These are phyloP conservation scores for Diaprepes abbreviatus DNA, from an alignment of 2,888 invertebrate species.

Conservation along the genomic window DNA sequence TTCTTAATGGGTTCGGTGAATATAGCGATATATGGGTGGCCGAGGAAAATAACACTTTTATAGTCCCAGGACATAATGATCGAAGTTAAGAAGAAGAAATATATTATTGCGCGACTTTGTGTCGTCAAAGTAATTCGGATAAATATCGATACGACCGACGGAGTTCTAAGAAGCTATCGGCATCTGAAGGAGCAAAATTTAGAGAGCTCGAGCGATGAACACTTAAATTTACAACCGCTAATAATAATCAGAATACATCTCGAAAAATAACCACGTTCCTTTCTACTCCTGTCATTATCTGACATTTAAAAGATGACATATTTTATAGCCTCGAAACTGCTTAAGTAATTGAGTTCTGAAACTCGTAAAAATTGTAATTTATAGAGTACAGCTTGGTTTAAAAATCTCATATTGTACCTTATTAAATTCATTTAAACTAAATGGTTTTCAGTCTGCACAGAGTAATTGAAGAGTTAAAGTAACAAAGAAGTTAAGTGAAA, in stretches of 20 bases:
- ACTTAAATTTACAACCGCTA: slow-evolving; percentile 48
- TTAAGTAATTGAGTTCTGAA: slow-evolving; percentile 32
- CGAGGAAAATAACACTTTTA: slow-evolving; percentile 50
- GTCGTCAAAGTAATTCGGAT: slow-evolving; percentile 50
- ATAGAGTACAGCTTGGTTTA: background rate
- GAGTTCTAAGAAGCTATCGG: slow-evolving; percentile 51
- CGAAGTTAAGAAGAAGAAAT: slow-evolving; percentile 47
- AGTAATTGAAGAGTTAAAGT: no score
- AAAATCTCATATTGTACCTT: slow-evolving; percentile 1
- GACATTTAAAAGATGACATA: slow-evolving; percentile 48
- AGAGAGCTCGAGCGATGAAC: slow-evolving; percentile 39
- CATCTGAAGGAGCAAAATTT: slow-evolving; percentile 32
- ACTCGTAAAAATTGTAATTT: slow-evolving; percentile 35
- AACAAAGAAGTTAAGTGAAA: no score
- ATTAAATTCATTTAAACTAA: slow-evolving; percentile 1
- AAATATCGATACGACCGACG: slow-evolving; percentile 52
- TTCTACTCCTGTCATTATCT: slow-evolving; percentile 43
- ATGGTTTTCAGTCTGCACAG: background rate
- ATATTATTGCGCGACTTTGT: slow-evolving; percentile 50
- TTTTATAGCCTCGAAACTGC: slow-evolving; percentile 41
- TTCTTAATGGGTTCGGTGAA: slow-evolving; percentile 50
- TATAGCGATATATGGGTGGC: slow-evolving; percentile 50
- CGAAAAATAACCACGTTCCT: slow-evolving; percentile 33
- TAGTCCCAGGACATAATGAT: slow-evolving; percentile 49
- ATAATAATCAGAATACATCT: slow-evolving; percentile 45